Conservation (phyloP, 2,888 invertebrate genomes). For the Cremastinae sp. region DNA sequence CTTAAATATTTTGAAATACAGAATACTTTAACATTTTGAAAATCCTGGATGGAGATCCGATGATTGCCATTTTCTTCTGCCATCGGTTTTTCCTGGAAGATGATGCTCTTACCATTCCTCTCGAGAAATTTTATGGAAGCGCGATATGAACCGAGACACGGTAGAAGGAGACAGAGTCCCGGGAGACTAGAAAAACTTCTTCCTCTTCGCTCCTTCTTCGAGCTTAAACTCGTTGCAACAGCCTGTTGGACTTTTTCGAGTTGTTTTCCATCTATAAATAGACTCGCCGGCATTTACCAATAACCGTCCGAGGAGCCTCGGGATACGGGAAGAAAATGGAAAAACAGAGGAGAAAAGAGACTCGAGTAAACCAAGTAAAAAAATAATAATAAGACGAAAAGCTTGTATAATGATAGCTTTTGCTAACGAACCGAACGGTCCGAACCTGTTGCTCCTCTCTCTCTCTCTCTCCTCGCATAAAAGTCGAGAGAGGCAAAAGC, state of each 20-base stretch:
- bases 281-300: constrained; percentile 39
- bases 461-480: too few relatives aligned
- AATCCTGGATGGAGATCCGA: too few relatives aligned
- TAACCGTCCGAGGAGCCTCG: constrained; percentile 26
- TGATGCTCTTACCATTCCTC: not conserved
- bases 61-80: too few relatives aligned
- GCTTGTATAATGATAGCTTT: constrained; percentile 25
- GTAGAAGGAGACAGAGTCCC: not conserved
- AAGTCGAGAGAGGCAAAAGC: too few relatives aligned
- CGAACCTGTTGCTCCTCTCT: too few relatives aligned
- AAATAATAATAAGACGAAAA: constrained; percentile 13
- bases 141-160: not conserved
- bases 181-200: not conserved
- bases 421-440: constrained; percentile 14
- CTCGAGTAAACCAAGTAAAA: constrained; percentile 15
- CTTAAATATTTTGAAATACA: too few relatives aligned
- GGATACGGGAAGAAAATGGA: not conserved
- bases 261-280: constrained; percentile 53
- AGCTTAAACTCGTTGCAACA: constrained; percentile 37
- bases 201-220: constrained; percentile 2
- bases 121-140: not conserved
- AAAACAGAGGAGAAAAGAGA: constrained; percentile 2
- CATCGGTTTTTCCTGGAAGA: too few relatives aligned
- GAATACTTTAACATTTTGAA: too few relatives aligned
- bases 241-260: constrained; percentile 33